A percentile compares a stretch with the other conserved stretches of the same genome.
Conservation (phyloP, 2,888 invertebrate genomes). For the Eupithecia insigniata region DNA sequence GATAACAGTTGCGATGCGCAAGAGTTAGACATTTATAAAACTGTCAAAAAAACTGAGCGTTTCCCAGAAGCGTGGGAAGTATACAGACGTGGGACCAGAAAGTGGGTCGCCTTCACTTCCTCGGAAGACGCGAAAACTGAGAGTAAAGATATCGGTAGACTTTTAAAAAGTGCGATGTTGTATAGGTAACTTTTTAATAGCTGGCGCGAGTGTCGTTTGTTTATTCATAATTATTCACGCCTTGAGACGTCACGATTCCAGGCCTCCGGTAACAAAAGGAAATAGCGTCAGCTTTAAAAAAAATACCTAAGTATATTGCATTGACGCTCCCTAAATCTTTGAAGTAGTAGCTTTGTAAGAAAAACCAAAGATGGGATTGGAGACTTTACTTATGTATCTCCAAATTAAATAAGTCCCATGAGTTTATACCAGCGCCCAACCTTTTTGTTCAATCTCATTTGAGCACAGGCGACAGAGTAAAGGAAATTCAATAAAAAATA, state of each 20-base stretch:
- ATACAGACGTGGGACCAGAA: slow-evolving; percentile 43
- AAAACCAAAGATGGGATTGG: background rate
- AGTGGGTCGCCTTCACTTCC: slow-evolving; percentile 64
- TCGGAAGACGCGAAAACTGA: slow-evolving; percentile 49
- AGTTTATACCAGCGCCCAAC: slow-evolving; percentile 5
- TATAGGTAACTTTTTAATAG: too few relatives aligned
- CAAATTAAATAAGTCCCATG: slow-evolving; percentile 1
- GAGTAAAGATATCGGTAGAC: slow-evolving; percentile 9
- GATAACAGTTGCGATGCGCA: slow-evolving; percentile 25
- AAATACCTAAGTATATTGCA: background rate
- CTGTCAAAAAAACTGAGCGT: slow-evolving; percentile 67
- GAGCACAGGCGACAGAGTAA: slow-evolving; percentile 7
- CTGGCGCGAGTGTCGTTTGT: too few relatives aligned
- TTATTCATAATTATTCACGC: too few relatives aligned
- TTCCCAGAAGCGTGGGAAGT: slow-evolving; percentile 74
- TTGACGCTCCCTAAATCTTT: background rate
- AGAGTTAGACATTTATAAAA: slow-evolving; percentile 62
- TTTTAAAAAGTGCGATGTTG: background rate
- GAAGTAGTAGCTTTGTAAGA: background rate
- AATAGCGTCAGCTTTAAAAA: too few relatives aligned
- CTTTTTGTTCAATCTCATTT: slow-evolving; percentile 5
- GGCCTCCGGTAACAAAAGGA: too few relatives aligned
- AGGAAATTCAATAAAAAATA: background rate
- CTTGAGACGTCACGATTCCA: too few relatives aligned
- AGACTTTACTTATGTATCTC: slow-evolving; percentile 4